Evolutionary conservation across 92 coral and sea anemone genomes (phyloP), one percentile per base, ranked within the genome.

Genomic region (Actinostola sp.): DNA sequence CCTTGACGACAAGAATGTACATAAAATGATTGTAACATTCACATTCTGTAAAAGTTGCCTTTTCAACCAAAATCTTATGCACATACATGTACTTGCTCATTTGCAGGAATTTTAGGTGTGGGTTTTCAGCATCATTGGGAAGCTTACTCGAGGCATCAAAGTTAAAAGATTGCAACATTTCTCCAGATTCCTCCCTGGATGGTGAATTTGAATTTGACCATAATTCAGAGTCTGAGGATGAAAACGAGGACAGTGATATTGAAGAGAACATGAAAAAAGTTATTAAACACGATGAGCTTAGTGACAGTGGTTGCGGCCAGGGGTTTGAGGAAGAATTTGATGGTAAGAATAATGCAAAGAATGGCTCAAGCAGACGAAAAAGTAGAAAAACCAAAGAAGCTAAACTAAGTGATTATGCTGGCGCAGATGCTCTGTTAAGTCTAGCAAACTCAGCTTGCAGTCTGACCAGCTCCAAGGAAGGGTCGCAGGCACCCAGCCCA

Each of bases 291-390:
- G 97, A 94, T 71, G 97, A 86, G 35, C 70, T 94, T 41, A 84
- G 89, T 52, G 98, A 94, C 78, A 94, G 98, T 56, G 98, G 98
- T 10, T 94, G 84, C 65, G 98, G 98, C n/a, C 97, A 92, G 69
- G 88, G 80, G 13, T 61, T 87, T 42, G 90, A 82, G 29, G 89
- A 87, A 52, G 89, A 87, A 44, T 71, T 66, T 38, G 92, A 88
- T 34, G 75, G 84, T 43, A 87, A 89, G 35, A 69, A 46, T 25
- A 55, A 15, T 2, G 76, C 27, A 17, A 73, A 45, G 45, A 34
- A 24, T 27, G 27, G 75, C 3, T 69, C 57, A 10, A 72, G 41
- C 23, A 78, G 56, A 68, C 59, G 85, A 23, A 80, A 91, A 41
- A 61, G 76, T n/a, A 79, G 42, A 27, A 82, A 88, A 73, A 87